Evolutionary conservation across 2,797 vertebrate genomes (phyloP).

Genomic region (Urocyon cinereoargenteus): DNA sequence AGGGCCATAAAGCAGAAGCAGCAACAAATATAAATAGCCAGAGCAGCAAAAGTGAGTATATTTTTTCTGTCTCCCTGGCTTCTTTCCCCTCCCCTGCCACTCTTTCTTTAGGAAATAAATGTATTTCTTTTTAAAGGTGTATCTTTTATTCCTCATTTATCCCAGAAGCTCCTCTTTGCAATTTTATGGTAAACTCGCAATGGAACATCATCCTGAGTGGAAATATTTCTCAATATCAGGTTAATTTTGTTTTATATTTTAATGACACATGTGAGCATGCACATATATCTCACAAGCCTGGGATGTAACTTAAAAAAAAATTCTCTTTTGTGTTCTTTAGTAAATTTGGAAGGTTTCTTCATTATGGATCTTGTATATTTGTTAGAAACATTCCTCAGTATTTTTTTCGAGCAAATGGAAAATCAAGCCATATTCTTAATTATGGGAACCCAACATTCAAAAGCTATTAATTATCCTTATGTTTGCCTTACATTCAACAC

Average conservation of each 20-base stretch:
- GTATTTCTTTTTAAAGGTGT: background rate
- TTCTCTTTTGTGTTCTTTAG: background rate
- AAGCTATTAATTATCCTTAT: background rate
- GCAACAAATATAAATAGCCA: background rate
- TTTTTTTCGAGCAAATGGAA: background rate
- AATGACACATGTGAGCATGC: background rate
- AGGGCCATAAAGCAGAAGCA: background rate
- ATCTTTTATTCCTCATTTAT: background rate
- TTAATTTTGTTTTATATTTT: background rate
- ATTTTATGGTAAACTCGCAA: background rate
- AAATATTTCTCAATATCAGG: background rate
- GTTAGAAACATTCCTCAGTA: background rate
- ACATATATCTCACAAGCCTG: background rate
- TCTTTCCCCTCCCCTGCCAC: background rate
- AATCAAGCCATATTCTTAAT: background rate
- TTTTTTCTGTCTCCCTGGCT: background rate
- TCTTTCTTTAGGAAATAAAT: background rate
- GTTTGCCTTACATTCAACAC: background rate
- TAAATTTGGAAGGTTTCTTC: background rate
- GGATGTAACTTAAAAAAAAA: background rate
- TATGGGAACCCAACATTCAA: background rate
- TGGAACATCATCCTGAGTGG: background rate
- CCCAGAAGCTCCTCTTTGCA: background rate
- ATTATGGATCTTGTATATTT: background rate
- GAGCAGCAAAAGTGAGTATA: background rate